A percentile compares a stretch with the other conserved stretches of the same genome.
phyloP scores from a whole-genome alignment of 2,797 vertebrate genomes.

The Erithacus rubecula region DNA sequence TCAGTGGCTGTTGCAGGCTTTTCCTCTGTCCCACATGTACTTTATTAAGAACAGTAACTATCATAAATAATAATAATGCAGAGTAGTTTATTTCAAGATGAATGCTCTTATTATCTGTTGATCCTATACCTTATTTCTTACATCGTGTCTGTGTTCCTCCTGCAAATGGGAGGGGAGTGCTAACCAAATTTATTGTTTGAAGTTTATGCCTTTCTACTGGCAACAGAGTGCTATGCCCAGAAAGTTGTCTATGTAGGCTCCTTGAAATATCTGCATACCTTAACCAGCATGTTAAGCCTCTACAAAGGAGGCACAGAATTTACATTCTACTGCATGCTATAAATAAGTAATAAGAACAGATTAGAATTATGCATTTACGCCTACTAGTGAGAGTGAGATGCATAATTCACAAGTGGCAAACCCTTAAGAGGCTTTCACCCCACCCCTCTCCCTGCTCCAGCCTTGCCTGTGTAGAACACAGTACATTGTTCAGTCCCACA shows the following conservation, averaged over 20 bases:
- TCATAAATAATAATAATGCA: conserved; percentile 57
- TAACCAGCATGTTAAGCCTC: conserved; percentile 40
- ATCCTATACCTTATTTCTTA: conserved; percentile 31
- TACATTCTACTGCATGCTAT: conserved; percentile 59
- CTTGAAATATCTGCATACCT: conserved; percentile 36
- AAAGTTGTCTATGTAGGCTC: conserved; percentile 26
- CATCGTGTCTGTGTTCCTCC: neutral
- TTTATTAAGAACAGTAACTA: conserved; percentile 45
- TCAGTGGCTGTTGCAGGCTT: conserved; percentile 11
- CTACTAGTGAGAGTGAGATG: conserved; percentile 60
- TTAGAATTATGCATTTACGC: conserved; percentile 68
- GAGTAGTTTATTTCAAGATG: conserved; percentile 48
- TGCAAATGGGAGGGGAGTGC: neutral
- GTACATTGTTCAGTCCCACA: neutral
- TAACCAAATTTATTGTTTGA: conserved; percentile 58
- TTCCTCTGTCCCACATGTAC: neutral
- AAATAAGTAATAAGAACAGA: conserved; percentile 74
- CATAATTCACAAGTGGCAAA: conserved; percentile 64
- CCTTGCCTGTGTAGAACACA: neutral
- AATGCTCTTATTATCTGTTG: conserved; percentile 49
- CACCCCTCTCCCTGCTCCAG: neutral
- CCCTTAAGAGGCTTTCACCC: conserved; percentile 44
- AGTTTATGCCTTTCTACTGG: conserved; percentile 56
- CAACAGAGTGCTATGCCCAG: conserved; percentile 23
- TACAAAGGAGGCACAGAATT: conserved; percentile 52